Base-by-base conservation (phyloP, 2,797 vertebrate genomes). In the Benthosema pterotum region DNA sequence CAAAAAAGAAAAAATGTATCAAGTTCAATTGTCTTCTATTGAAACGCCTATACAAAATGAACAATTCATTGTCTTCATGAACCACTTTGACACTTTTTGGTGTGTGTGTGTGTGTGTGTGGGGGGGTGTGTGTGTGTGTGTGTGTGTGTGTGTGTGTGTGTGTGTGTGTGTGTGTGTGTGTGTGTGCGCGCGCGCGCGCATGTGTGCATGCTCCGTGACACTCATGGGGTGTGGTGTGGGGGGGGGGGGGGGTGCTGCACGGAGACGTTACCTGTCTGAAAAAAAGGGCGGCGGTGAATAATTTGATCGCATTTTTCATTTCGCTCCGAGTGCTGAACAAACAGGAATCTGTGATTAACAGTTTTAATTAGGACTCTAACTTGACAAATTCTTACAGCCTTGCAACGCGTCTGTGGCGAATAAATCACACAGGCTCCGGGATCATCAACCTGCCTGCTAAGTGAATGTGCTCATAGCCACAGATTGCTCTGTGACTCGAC, bases 281-380 rank as follows among this genome's bases (percentile, higher is more conserved):
- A 93, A 94, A 93, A 89, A 83, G 89, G 91, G 92, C 87, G 88
- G 89, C 93, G 90, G 89, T 91, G 92, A 93, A 94, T 94, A 91
- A 93, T 95, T 95, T 93, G 93, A 95, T 95, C 93, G 92, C 92
- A 93, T 93, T 94, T 94, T 94, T 94, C 94, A 94, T 94, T 91
- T 94, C 92, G 87, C 66, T 81, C 32, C 62, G 7, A 93, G 93
- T 94, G 94, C 94, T 95, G 94, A 95, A 93, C 93, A 90, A 87
- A 94, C 93, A 95, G 93, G 91, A 92, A 92, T 90, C 73, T 87
- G 83, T 93, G 94, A 93, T 93, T 93, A 93, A 93, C 90, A 91
- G 91, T 93, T 93, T 95, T 94, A 94, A 95, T 96, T 95, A 94
- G 94, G 95, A 91, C 91, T 91, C 90, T 87, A 91, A 91, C 86